Conservation (phyloP, 2,113 vertebrate species). For the Excalfactoria chinensis region DNA sequence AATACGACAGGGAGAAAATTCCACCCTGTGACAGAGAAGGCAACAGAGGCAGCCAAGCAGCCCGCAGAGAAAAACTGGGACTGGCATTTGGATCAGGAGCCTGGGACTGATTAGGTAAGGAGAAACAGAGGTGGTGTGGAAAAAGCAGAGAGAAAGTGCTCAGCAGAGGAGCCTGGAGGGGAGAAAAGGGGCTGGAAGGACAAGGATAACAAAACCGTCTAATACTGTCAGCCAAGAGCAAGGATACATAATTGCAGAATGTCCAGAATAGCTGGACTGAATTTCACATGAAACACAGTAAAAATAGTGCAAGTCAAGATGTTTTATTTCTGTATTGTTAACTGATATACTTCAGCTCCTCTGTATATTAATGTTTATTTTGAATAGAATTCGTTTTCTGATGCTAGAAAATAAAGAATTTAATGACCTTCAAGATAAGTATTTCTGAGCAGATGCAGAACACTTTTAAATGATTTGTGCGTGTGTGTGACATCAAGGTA, state of each 20-base stretch:
- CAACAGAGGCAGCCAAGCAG: neutral
- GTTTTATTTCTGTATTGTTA: neutral
- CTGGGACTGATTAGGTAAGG: conserved; percentile 32
- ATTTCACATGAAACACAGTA: neutral
- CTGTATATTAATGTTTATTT: neutral
- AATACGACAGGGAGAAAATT: neutral
- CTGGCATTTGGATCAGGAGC: conserved; percentile 1
- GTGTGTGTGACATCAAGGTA: neutral
- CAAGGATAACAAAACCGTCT: neutral
- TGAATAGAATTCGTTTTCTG: neutral
- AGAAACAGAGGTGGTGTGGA: conserved; percentile 30
- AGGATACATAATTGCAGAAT: neutral
- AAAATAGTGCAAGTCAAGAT: neutral
- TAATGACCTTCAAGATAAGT: neutral
- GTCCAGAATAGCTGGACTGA: neutral
- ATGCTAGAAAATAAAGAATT: neutral
- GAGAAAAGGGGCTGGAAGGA: neutral
- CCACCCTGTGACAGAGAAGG: conserved; percentile 6
- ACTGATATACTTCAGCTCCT: neutral
- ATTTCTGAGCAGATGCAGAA: neutral
- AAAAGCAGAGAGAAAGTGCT: neutral
- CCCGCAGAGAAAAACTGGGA: neutral
- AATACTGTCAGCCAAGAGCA: neutral
- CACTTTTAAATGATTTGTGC: neutral
- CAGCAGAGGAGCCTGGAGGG: neutral